These are phyloP conservation scores for Mystacides longicornis DNA, from an alignment of 2,888 invertebrate genomes.

Conservation along the genomic window DNA sequence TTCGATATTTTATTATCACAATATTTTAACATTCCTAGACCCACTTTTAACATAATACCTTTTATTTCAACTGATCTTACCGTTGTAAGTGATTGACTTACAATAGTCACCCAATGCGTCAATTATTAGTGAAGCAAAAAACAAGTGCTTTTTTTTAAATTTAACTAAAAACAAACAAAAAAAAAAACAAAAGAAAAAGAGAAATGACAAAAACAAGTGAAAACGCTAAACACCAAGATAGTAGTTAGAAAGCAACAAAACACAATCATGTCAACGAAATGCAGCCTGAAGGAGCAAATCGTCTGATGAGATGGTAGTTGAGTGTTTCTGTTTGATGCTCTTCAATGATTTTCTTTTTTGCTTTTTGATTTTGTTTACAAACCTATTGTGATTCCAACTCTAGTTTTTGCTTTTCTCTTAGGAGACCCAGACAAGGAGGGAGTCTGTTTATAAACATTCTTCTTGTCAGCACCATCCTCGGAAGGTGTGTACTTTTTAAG, in stretches of 20 bases:
- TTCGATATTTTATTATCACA: too few species aligned
- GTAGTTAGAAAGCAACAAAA: not conserved
- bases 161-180: not conserved
- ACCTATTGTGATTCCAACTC: slow-evolving; percentile 52
- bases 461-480: slow-evolving; percentile 5
- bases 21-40: too few species aligned
- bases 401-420: slow-evolving; percentile 42
- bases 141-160: too few species aligned
- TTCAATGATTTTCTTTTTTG: slow-evolving; percentile 25
- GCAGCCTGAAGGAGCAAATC: not conserved
- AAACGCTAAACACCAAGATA: not conserved
- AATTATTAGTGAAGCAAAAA: too few species aligned
- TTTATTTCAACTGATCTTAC: too few species aligned
- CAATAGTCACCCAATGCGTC: too few species aligned
- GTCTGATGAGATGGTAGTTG: not conserved
- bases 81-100: too few species aligned
- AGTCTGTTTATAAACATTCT: slow-evolving; percentile 18
- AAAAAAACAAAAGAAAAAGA: not conserved
- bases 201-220: not conserved
- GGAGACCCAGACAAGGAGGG: slow-evolving; percentile 29
- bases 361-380: slow-evolving; percentile 32
- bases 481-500: slow-evolving; percentile 31
- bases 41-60: too few species aligned
- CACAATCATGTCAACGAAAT: not conserved
- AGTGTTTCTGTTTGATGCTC: not conserved